A percentile compares a stretch with the other conserved stretches of the same genome.
Conservation (phyloP, 2,888 invertebrate species). For the Strigamia transsilvanica region DNA sequence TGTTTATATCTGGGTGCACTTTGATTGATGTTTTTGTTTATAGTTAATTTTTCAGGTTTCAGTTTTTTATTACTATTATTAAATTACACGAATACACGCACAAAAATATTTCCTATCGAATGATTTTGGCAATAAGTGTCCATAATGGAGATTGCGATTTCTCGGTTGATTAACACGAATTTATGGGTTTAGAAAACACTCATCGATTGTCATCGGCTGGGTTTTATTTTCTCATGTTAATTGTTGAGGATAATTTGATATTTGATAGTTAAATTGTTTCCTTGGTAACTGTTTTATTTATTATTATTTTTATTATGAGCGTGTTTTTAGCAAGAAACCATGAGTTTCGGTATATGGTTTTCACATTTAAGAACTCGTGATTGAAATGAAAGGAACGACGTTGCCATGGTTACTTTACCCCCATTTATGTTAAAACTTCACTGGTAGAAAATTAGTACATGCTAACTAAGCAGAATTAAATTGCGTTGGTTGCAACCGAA, state of each 20-base stretch:
- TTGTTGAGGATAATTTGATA: background rate
- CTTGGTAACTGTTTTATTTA: background rate
- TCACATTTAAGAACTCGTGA: slow-evolving; percentile 16
- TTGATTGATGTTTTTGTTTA: background rate
- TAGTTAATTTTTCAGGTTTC: background rate
- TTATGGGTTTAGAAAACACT: background rate
- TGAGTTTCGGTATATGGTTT: background rate
- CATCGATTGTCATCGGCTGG: background rate
- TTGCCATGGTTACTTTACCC: background rate
- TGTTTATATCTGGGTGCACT: background rate
- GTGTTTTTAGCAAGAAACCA: background rate
- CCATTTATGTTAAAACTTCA: background rate
- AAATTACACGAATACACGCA: background rate
- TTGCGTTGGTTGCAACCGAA: slow-evolving; percentile 4
- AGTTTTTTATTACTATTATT: background rate
- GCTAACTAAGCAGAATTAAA: slow-evolving; percentile 15
- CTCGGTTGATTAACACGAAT: background rate
- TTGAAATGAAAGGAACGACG: background rate
- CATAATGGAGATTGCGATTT: background rate
- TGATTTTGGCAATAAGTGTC: background rate
- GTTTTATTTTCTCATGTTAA: background rate
- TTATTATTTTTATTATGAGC: background rate
- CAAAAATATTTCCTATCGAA: background rate
- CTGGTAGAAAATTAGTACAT: background rate
- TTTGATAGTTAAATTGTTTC: background rate